A percentile compares a stretch with the other conserved stretches of the same genome.
Conservation (phyloP, 2,113 vertebrate species). For the Lates calcarifer region DNA sequence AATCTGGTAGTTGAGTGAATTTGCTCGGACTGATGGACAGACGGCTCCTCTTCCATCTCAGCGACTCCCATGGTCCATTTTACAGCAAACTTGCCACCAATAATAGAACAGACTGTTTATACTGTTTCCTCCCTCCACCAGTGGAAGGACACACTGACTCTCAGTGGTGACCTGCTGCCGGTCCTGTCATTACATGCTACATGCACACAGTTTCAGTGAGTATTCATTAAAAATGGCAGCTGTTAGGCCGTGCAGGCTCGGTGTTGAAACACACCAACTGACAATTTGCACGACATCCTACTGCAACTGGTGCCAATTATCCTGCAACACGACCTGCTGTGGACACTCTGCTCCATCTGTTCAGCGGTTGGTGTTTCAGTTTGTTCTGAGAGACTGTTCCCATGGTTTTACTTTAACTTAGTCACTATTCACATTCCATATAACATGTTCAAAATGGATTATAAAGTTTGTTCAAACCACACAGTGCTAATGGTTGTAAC, state of each 20-base stretch:
- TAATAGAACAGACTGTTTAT: too few species aligned
- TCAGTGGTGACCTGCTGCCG: background rate
- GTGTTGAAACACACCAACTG: slow-evolving; percentile 23
- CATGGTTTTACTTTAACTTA: background rate
- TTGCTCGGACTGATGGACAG: background rate
- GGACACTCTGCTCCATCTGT: slow-evolving; percentile 34
- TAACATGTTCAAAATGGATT: too few species aligned
- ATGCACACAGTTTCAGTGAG: background rate
- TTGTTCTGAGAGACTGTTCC: background rate
- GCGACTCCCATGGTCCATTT: background rate
- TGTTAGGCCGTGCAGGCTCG: slow-evolving; percentile 18
- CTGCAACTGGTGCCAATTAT: slow-evolving; percentile 31
- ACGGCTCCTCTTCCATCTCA: background rate
- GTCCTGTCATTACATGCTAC: background rate
- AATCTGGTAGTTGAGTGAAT: too few species aligned
- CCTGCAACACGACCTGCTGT: slow-evolving; percentile 30
- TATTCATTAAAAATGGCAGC: slow-evolving; percentile 34
- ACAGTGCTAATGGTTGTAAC: too few species aligned
- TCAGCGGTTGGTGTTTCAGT: background rate
- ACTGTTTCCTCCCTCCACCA: background rate
- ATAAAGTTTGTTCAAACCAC: too few species aligned
- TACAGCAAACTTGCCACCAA: background rate
- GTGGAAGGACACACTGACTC: background rate
- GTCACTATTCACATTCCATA: background rate
- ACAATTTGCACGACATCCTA: slow-evolving; percentile 18